Conservation (phyloP, 2,113 vertebrate genomes). For the Pteruthius melanotis region DNA sequence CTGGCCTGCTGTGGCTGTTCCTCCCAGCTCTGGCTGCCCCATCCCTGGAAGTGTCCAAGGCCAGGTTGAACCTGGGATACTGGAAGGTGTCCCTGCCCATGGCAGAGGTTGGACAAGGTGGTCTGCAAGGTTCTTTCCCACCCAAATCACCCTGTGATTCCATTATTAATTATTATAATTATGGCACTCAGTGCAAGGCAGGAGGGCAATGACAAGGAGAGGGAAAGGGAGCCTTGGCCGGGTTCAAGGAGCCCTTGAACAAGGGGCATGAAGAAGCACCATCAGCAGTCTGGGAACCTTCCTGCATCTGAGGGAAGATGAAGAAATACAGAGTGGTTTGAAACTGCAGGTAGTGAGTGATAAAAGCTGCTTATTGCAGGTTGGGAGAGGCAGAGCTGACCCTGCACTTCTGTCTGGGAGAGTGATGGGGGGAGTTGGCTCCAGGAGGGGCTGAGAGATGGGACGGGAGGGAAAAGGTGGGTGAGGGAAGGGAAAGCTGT, state of each 20-base stretch:
- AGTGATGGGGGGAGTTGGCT: not conserved
- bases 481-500: not conserved
- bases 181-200: not conserved
- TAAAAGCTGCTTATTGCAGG: constrained; percentile 23
- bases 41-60: not conserved
- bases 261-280: not conserved
- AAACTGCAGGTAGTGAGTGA: not conserved
- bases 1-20: not conserved
- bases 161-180: not conserved
- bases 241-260: not conserved
- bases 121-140: not conserved
- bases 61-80: not conserved
- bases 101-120: too few relatives aligned
- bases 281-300: not conserved
- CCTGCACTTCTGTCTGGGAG: constrained; percentile 51
- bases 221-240: not conserved
- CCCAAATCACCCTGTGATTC: not conserved
- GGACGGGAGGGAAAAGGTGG: constrained; percentile 31
- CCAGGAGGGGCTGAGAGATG: constrained; percentile 11
- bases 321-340: not conserved
- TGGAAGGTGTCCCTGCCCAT: not conserved
- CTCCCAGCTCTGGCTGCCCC: not conserved
- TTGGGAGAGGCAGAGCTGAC: constrained; percentile 48
- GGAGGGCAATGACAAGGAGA: rapidly evolving
- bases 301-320: not conserved